phyloP scores from a whole-genome alignment of 2,797 vertebrate genomes.

The Petrocephalus schoutedeni region DNA sequence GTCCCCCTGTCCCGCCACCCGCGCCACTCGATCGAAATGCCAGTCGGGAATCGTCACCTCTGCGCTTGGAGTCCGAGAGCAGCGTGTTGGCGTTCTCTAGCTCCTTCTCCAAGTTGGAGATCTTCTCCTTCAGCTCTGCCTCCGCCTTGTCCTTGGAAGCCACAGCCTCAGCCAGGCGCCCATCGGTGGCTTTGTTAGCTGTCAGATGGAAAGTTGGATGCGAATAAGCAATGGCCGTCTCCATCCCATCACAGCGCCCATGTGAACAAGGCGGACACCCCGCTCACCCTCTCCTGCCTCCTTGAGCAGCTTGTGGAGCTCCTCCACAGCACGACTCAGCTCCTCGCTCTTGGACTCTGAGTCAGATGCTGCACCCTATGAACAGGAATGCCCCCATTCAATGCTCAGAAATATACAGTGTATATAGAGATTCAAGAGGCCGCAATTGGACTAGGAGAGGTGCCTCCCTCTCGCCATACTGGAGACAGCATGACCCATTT shows the following conservation, averaged over 20 bases:
- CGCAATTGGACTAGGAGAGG: neutral
- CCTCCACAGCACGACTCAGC: constrained; percentile 81
- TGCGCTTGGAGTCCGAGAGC: constrained; percentile 77
- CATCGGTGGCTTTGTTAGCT: constrained; percentile 78
- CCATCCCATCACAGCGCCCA: no score
- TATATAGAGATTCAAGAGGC: neutral
- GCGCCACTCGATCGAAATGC: neutral
- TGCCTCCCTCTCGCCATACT: neutral
- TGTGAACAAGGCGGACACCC: neutral
- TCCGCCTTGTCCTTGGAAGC: constrained; percentile 65
- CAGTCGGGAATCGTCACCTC: constrained; percentile 60
- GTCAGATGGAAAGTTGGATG: constrained; percentile 21
- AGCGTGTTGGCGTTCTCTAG: constrained; percentile 79
- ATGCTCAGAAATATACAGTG: neutral
- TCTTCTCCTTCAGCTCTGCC: constrained; percentile 78
- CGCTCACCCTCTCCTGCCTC: constrained; percentile 74
- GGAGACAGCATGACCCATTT: neutral
- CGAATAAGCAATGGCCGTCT: neutral
- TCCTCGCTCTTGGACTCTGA: constrained; percentile 80
- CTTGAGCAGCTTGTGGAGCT: constrained; percentile 82
- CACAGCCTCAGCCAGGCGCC: constrained; percentile 70
- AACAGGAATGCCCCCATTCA: neutral
- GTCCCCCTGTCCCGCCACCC: neutral
- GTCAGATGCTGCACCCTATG: constrained; percentile 78
- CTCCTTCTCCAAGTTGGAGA: constrained; percentile 82